These are phyloP conservation scores for Hyaena hyaena DNA, from an alignment of 2,113 vertebrate species.

Conservation along the genomic window DNA sequence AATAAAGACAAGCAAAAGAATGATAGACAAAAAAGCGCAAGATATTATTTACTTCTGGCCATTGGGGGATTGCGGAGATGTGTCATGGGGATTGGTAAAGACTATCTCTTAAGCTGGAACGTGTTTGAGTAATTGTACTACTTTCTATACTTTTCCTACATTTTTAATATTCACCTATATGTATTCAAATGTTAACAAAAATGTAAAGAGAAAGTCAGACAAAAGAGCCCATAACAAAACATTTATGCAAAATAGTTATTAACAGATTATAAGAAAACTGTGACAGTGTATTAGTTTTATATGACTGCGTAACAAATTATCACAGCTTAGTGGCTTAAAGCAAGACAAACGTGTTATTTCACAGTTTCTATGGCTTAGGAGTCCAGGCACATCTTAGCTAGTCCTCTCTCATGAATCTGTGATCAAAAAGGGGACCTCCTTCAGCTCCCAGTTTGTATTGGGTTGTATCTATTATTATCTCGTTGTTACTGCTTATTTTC, in stretches of 20 bases:
- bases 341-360: too few species aligned
- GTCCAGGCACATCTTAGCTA: fast-evolving
- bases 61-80: too few species aligned
- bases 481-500: background rate
- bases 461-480: background rate
- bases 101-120: background rate
- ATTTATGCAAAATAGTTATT: background rate
- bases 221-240: background rate
- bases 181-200: background rate
- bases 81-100: background rate
- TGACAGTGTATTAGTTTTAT: background rate
- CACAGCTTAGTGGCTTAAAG: background rate
- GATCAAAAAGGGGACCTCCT: background rate
- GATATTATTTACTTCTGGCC: background rate
- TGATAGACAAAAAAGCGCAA: background rate
- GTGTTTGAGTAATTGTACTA: background rate
- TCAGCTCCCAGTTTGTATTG: background rate
- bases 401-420: background rate
- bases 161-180: background rate
- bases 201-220: background rate
- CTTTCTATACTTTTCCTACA: background rate
- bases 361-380: background rate
- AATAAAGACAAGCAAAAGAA: background rate
- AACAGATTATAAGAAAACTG: background rate
- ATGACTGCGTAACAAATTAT: background rate